Percentiles rank a stretch among this genome's conserved stretches.
phyloP scores from a whole-genome alignment of 1,140 invertebrate species.

The Apocrypta bakeri region DNA sequence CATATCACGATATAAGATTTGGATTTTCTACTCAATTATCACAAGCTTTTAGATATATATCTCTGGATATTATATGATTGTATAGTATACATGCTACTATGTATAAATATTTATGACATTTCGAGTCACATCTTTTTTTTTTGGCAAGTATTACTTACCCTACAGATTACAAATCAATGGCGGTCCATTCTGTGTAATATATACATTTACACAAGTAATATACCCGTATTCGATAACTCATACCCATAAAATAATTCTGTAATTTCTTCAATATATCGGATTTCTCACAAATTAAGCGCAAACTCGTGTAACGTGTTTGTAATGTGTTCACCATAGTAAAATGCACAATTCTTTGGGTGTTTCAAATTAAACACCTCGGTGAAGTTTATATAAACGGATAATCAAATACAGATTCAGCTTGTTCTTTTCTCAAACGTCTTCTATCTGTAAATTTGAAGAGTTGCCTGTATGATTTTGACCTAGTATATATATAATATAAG shows the following conservation, averaged over 20 bases:
- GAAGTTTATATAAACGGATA: constrained; percentile 34
- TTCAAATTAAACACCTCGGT: constrained; percentile 19
- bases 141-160: background rate
- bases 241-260: background rate
- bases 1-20: constrained; percentile 25
- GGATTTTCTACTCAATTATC: constrained; percentile 32
- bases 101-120: background rate
- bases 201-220: background rate
- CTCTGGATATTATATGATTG: background rate
- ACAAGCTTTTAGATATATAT: constrained; percentile 22
- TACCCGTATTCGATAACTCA: constrained; percentile 40
- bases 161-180: constrained; percentile 12
- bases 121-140: background rate
- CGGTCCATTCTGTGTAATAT: constrained; percentile 1
- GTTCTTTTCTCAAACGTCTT: background rate
- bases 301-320: background rate
- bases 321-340: background rate
- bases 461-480: background rate
- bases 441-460: background rate
- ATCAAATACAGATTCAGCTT: constrained; percentile 23
- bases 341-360: background rate
- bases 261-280: background rate
- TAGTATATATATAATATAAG: background rate
- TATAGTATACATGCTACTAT: background rate
- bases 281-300: background rate